Evolutionary conservation across 2,113 vertebrate species (phyloP), one percentile per base, ranked within the genome.

Genomic region (Syngnathus floridae): DNA sequence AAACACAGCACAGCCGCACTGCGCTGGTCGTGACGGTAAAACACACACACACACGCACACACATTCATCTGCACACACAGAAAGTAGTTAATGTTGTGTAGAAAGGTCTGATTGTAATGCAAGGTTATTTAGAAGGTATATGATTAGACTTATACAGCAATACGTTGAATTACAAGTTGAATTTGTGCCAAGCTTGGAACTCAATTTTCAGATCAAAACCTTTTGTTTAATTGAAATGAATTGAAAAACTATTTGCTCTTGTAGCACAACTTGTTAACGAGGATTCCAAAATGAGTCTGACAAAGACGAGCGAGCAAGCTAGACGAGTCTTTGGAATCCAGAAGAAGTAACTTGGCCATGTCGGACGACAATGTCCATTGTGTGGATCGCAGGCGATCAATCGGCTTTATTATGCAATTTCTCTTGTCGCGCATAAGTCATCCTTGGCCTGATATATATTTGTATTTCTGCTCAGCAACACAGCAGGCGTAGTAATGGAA

Each of bases 1-100:
- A 69, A 76, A 65, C 65, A 68, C 77, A 73, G 58, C 61, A 38
- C 63, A 49, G 58, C 45, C 66, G 68, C 52, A 56, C 35, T 49
- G 56, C 66, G 59, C 68, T 52, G 31, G 36, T 38, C 8, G 9
- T 41, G 70, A 73, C 74, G 57, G 38, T n/a, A 10, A 46, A 48
- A 37, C 58, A 60, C 51, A 62, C 31, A 17, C 35, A 14, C 49
- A 35, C 26, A 48, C 7, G 35, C 68, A 55, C 55, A 63, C 71
- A 72, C 52, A 31, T 3, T 14, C 11, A 40, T 1, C 26, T 31
- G 40, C 40, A 45, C 14, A 16, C 43, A 46, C 43, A 46, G 3
- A 31, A 46, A 51, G 10, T 51, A n/a, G 48, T 7, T 49, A 19
- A 49, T 7, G 17, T 2, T 1, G 16, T 21, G 7, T 1, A 21